These are phyloP conservation scores for Stomorhina lunata DNA, from an alignment of 2,888 invertebrate genomes.

Conservation along the genomic window DNA sequence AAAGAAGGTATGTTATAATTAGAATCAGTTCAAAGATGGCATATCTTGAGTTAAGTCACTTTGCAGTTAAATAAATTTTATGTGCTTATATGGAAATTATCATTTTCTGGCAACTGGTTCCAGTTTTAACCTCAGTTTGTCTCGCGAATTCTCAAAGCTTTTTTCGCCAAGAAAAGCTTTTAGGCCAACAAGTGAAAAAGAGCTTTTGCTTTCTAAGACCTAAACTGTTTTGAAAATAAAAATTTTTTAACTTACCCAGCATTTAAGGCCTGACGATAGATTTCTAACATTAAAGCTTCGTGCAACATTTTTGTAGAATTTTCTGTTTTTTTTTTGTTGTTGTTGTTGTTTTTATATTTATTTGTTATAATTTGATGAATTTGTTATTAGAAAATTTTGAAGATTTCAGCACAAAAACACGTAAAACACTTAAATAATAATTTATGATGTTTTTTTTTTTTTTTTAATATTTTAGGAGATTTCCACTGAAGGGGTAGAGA, in stretches of 20 bases:
- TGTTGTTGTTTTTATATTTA: no score
- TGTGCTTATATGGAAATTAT: no score
- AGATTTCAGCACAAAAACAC: neutral
- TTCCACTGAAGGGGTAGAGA: neutral
- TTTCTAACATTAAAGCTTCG: constrained; percentile 79
- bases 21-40: no score
- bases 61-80: no score
- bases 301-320: constrained; percentile 78
- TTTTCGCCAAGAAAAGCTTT: no score
- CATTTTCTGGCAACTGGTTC: no score
- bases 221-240: neutral
- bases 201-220: neutral
- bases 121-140: no score
- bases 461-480: neutral
- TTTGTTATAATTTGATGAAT: constrained; percentile 45
- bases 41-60: no score
- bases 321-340: constrained; percentile 73
- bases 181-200: no score
- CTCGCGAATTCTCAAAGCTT: no score
- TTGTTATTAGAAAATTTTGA: constrained; percentile 15
- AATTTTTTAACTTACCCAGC: constrained; percentile 75
- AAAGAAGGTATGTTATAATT: no score
- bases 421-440: constrained; percentile 26
- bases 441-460: constrained; percentile 28
- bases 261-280: constrained; percentile 79